Evolutionary conservation across 2,113 vertebrate species (phyloP).

Genomic region (Mionectes macconnelli): DNA sequence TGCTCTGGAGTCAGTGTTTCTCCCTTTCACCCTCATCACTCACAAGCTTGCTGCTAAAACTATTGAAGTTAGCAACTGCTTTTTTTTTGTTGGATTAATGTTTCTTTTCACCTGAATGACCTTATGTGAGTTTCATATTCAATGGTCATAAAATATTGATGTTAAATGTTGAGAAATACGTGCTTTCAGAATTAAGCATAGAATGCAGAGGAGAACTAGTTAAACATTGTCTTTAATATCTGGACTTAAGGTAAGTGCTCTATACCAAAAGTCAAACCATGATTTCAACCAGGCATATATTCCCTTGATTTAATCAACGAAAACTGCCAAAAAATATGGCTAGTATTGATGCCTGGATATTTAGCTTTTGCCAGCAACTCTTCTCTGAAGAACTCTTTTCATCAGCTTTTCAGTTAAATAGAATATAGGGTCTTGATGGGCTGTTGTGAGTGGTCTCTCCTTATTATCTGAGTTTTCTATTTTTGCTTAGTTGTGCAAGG

Average conservation of each 20-base stretch:
- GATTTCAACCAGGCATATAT: not conserved
- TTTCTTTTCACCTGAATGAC: not conserved
- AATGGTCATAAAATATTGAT: not conserved
- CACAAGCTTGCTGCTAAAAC: not conserved
- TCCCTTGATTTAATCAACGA: not conserved
- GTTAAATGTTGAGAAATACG: not conserved
- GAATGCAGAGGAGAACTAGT: not conserved
- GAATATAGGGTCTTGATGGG: not conserved
- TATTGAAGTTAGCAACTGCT: not conserved
- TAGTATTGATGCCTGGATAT: not conserved
- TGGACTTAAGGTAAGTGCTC: not conserved
- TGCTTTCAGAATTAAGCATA: not conserved
- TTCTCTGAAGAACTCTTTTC: not conserved
- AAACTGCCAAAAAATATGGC: not conserved
- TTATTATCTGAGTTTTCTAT: fast-evolving
- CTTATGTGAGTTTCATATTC: not conserved
- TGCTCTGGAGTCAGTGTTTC: not conserved
- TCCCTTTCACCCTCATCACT: not conserved
- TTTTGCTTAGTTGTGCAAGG: not conserved
- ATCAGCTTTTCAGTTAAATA: not conserved
- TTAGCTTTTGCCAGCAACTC: not conserved
- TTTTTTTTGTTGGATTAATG: not conserved
- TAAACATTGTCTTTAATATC: not conserved
- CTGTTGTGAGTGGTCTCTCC: not conserved
- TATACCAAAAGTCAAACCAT: not conserved